Evolutionary conservation across 2,888 invertebrate species (phyloP).

Genomic region (Athalia circularis): DNA sequence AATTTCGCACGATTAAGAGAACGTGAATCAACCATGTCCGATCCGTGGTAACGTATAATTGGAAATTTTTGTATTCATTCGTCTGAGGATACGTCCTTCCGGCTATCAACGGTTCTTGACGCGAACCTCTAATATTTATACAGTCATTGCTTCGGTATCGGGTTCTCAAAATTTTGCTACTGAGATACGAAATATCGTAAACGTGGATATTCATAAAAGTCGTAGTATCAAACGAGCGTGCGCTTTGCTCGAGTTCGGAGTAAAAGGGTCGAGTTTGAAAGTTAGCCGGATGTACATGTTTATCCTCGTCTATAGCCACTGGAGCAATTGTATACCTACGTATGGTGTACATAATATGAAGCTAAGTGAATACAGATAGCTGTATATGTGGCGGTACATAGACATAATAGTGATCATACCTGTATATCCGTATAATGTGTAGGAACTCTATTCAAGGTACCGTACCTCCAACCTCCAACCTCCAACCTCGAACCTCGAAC

Average conservation of each 20-base stretch:
- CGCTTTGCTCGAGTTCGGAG: background rate
- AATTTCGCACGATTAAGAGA: no score
- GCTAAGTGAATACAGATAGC: background rate
- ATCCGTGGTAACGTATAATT: no score
- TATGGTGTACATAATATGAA: background rate
- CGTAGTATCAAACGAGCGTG: background rate
- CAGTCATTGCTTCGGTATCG: no score
- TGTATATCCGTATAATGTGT: slow-evolving; percentile 30
- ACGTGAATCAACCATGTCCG: no score
- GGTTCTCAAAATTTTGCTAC: no score
- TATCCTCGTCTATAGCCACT: slow-evolving; percentile 10
- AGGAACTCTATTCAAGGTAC: slow-evolving; percentile 34
- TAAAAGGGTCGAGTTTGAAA: slow-evolving; percentile 20
- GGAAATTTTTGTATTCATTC: no score
- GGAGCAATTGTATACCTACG: slow-evolving; percentile 11
- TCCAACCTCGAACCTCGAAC: no score
- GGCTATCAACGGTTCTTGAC: no score
- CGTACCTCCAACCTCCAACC: background rate
- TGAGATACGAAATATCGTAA: no score
- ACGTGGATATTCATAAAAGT: no score
- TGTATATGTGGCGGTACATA: slow-evolving; percentile 3
- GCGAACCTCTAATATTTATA: no score
- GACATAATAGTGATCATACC: slow-evolving; percentile 4
- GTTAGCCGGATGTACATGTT: slow-evolving; percentile 39
- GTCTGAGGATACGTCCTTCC: no score